These are phyloP conservation scores for Eunapius fragilis DNA, from an alignment of 37 sponge, comb jelly and placozoan species.

Conservation along the genomic window DNA sequence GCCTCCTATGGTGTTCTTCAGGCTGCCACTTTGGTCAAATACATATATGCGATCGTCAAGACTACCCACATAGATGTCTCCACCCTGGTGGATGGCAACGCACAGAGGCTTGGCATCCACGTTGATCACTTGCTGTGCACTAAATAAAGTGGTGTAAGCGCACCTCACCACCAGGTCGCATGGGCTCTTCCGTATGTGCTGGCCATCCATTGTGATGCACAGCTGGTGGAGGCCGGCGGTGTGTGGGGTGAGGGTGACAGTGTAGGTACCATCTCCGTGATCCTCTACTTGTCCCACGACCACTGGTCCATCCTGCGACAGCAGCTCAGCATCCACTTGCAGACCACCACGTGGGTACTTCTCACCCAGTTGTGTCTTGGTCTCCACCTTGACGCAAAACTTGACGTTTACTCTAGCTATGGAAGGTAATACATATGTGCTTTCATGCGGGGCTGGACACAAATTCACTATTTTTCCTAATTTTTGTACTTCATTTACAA, in stretches of 20 bases:
- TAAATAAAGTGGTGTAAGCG: not conserved
- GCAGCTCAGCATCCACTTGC: not conserved
- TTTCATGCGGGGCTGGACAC: not conserved
- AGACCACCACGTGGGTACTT: not conserved
- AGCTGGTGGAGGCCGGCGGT: conserved; percentile 5
- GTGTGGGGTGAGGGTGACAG: conserved; percentile 1
- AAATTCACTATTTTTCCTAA: not conserved
- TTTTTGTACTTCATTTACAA: not conserved
- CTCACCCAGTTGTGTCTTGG: not conserved
- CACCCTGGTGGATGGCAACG: not conserved
- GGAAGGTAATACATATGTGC: not conserved
- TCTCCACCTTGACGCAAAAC: not conserved
- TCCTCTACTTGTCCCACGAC: not conserved
- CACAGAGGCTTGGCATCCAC: not conserved
- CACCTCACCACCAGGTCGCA: not conserved
- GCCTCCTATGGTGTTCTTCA: not conserved
- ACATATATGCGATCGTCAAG: not conserved
- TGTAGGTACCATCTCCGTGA: conserved; percentile 4
- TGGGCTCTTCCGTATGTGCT: conserved; percentile 9
- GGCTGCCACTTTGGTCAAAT: not conserved
- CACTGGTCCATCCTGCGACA: not conserved
- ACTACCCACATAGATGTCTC: not conserved
- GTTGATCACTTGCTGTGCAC: not conserved
- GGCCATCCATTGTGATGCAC: not conserved
- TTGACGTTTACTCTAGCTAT: not conserved